phyloP scores from a whole-genome alignment of 2,888 invertebrate species.

The Coleophora deauratella region DNA sequence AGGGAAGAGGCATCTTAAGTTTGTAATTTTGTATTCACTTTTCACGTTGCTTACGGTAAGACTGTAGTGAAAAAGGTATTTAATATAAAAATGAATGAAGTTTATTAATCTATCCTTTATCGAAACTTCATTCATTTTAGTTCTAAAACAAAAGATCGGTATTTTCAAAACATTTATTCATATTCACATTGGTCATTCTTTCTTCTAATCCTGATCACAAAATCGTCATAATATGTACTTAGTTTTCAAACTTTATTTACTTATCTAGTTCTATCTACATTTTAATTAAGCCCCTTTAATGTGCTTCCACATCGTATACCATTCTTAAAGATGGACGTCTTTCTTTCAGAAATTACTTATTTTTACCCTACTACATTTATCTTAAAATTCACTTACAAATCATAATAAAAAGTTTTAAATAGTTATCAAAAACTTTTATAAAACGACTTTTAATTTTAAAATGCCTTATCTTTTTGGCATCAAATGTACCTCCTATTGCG shows the following conservation, averaged over 20 bases:
- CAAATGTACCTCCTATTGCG: too few relatives aligned
- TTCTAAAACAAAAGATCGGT: conserved; percentile 28
- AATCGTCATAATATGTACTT: conserved; percentile 24
- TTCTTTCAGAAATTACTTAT: conserved; percentile 18
- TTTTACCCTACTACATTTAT: conserved; percentile 16
- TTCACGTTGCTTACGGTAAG: too few relatives aligned
- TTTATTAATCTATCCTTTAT: background rate
- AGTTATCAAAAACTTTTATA: conserved; percentile 66
- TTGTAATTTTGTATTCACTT: too few relatives aligned
- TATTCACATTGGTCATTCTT: conserved; percentile 66
- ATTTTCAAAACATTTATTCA: conserved; percentile 68
- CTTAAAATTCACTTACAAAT: conserved; percentile 27
- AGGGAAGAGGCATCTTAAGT: background rate
- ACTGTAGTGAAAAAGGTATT: too few relatives aligned
- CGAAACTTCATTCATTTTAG: too few relatives aligned
- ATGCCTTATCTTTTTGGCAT: conserved; percentile 37
- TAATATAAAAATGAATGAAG: conserved; percentile 29
- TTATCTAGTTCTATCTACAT: too few relatives aligned
- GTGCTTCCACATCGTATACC: background rate
- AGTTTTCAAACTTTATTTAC: background rate
- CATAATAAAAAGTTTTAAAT: conserved; percentile 51
- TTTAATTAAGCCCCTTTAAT: background rate
- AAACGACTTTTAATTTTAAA: conserved; percentile 38
- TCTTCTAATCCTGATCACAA: conserved; percentile 56
- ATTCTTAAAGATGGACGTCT: conserved; percentile 42